Evolutionary conservation across 2,113 vertebrate genomes (phyloP).

Genomic region (Elephas maximus): DNA sequence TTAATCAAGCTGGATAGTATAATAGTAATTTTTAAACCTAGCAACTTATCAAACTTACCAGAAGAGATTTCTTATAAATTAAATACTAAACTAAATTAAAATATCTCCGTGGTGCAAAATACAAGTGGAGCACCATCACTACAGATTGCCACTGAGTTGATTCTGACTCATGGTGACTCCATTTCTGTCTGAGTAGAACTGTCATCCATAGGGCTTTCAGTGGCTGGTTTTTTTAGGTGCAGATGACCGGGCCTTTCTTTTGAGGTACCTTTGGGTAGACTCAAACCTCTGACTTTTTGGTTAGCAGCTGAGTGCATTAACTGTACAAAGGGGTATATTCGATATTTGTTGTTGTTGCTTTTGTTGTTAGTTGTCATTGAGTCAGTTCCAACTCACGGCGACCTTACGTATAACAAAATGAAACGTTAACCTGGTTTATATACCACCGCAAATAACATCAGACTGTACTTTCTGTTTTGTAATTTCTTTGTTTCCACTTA

Average conservation of each 20-base stretch:
- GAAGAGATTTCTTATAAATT: conserved; percentile 21
- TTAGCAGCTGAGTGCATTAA: not conserved
- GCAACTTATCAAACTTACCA: conserved; percentile 40
- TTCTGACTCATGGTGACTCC: not conserved
- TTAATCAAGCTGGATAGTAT: not conserved
- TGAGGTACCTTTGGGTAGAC: not conserved
- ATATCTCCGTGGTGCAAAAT: not conserved
- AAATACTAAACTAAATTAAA: conserved; percentile 17
- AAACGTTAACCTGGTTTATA: not conserved
- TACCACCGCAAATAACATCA: not conserved
- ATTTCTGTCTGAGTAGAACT: not conserved
- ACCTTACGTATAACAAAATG: not conserved
- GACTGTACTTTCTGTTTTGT: not conserved
- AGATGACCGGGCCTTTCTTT: not conserved
- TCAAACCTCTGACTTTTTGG: not conserved
- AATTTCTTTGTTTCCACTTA: not conserved
- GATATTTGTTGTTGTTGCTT: not conserved
- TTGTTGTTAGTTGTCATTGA: not conserved
- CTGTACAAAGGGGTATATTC: not conserved
- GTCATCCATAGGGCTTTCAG: not conserved
- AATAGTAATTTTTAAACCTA: conserved; percentile 43
- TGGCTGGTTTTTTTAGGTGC: not conserved
- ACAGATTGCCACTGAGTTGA: not conserved
- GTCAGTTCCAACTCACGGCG: not conserved
- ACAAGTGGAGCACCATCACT: not conserved